A percentile compares a stretch with the other conserved stretches of the same genome.
phyloP scores from a whole-genome alignment of 1,140 invertebrate species.

The Aphis gossypii region DNA sequence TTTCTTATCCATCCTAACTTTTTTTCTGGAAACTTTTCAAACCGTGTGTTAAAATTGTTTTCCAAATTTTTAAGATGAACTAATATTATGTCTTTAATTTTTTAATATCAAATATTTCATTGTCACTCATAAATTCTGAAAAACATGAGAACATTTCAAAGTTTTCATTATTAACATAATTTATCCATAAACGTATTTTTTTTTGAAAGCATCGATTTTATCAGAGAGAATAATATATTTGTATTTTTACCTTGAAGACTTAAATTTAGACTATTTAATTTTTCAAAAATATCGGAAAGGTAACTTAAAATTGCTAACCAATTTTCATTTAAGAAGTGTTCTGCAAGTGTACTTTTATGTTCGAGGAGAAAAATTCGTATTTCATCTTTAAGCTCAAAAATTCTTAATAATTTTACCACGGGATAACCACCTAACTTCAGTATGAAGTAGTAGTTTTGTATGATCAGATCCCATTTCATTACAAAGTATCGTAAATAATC shows the following conservation, averaged over 20 bases:
- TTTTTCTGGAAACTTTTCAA: conserved; percentile 24
- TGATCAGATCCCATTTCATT: no score
- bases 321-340: no score
- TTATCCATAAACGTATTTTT: background rate
- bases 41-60: conserved; percentile 5
- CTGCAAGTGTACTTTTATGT: no score
- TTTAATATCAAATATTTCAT: conserved; percentile 22
- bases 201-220: background rate
- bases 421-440: no score
- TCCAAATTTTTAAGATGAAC: background rate
- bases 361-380: no score
- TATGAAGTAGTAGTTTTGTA: no score
- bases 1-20: background rate
- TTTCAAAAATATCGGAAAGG: no score
- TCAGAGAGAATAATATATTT: background rate
- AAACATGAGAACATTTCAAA: conserved; percentile 27
- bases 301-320: no score
- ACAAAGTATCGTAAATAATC: no score
- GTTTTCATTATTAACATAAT: conserved; percentile 26
- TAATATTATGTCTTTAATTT: background rate
- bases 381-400: no score
- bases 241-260: background rate
- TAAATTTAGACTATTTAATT: no score
- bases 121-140: background rate
- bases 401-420: no score